Evolutionary conservation across 2,797 vertebrate species (phyloP), one percentile per base, ranked within the genome.

Genomic region (Avahi laniger): DNA sequence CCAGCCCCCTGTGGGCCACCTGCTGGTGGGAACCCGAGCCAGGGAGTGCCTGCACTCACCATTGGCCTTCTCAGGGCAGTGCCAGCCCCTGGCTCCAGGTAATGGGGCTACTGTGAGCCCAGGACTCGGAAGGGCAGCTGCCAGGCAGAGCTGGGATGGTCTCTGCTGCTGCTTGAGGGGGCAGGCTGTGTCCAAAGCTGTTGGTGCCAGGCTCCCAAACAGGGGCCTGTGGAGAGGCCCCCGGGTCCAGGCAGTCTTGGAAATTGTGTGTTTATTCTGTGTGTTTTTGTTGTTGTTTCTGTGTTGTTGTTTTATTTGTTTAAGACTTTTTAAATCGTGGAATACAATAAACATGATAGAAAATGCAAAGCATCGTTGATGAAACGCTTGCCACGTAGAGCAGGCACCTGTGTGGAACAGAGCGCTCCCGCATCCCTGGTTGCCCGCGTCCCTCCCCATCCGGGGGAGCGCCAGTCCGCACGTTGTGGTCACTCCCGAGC

Each of bases 391-490:
- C 17, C n/a, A 18, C 0, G 4, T 2, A 6, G 10, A 59, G 15
- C 30, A 2, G 46, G 33, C 18, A 7, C 18, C 26, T 17, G 13
- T 22, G 5, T 38, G 46, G 13, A 0, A 2, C 14, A 7, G 75
- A 14, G 48, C 0, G 12, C 48, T n/a, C 75, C 50, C 1, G 11
- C 0, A 1, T 35, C 75, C n/a, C 9, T 4, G 20, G 22, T n/a
- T 14, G 20, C 33, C 17, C 9, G 15, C 14, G 30, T 75, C 43
- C 43, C 46, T 17, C 33, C 43, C 72, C 43, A 30, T 4, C 72
- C 2, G 1, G 17, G 70, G 43, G 72, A 30, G 8, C 8, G 2
- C 7, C 41, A 17, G 2, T 18, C 28, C 70, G 46, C 11, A 11
- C 0, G 5, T 6, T 38, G 65, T 22, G 35, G n/a, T 38, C 65